Conservation (phyloP, 2,888 invertebrate genomes). For the Heterodera filipjevi region DNA sequence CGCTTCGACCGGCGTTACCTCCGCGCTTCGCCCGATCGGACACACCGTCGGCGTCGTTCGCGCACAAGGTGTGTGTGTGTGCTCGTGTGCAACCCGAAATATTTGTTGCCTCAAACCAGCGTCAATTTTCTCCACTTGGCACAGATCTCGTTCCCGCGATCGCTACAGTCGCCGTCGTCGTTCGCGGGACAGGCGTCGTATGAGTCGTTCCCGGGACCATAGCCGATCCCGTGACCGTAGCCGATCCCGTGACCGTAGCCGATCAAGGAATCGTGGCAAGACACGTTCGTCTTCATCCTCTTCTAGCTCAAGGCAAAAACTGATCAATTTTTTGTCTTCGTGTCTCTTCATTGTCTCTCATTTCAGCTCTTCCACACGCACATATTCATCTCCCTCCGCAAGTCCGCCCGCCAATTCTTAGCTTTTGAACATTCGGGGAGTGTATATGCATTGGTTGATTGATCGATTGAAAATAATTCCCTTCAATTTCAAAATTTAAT, state of each 20-base stretch:
- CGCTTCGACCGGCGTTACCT: background rate
- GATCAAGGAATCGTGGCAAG: background rate
- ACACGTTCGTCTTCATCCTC: slow-evolving; percentile 3
- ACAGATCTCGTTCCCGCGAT: slow-evolving; percentile 9
- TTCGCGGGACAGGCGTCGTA: too few relatives aligned
- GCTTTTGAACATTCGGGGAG: background rate
- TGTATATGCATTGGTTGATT: background rate
- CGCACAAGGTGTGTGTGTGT: background rate
- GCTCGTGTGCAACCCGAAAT: background rate
- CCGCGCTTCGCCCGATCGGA: background rate
- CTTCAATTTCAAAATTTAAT: too few relatives aligned
- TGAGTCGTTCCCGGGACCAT: background rate
- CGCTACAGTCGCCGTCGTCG: too few relatives aligned
- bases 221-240: slow-evolving; percentile 1
- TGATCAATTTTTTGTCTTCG: background rate
- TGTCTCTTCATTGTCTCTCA: background rate
- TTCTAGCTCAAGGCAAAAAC: slow-evolving; percentile 15
- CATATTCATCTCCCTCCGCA: slow-evolving; percentile 4
- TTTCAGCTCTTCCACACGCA: background rate
- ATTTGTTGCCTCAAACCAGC: background rate
- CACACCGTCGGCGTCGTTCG: slow-evolving; percentile 3
- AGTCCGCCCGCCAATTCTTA: background rate
- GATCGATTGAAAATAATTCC: too few relatives aligned
- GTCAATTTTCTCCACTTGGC: background rate
- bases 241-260: background rate